Evolutionary conservation across 2,888 invertebrate species (phyloP), one percentile per base, ranked within the genome.

Genomic region (Sphinx pinastri): DNA sequence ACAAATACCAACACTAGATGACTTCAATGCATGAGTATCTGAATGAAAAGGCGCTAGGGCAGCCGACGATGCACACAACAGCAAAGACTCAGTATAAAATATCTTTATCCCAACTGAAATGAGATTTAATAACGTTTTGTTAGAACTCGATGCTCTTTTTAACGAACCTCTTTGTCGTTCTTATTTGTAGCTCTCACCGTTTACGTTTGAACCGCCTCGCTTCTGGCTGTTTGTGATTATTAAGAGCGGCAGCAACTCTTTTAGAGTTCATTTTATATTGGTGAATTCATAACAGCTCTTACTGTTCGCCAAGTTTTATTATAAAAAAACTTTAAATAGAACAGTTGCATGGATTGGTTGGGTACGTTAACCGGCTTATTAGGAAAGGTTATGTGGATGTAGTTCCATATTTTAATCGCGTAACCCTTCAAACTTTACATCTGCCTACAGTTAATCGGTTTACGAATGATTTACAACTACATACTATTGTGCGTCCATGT

Each of bases 91-190:
- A 73, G 78, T 83, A 77, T 75, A 86, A 85, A 88, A 83, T 63
- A 85, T 87, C 83, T 83, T 84, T 79, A 87, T 86, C 83, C 81
- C 75, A 78, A 47, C 49, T 77, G 75, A 87, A 91, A 89, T 86
- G 78, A 88, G 91, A 89, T 92, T 92, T 92, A 92, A 92, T 92
- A 92, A 91, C 87, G 87, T 91, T 92, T 90, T 90, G 88, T 92
- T 85, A 84, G 81, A 75, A 75, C 77, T 80, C 81, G 85, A 87
- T 89, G 91, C 87, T 89, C 90, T 88, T 91, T 90, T 91, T 54
- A 69, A 86, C 81, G 78, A 86, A 84, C 81, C 81, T 85, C 87
- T 86, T 88, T 87, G 88, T 88, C 78, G 68, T 38, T 68, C 49
- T 63, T 59, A 38, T 60, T 68, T 69, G 45, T 55, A 52, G 60